phyloP scores from a whole-genome alignment of 2,797 vertebrate species.

The Leptoclinus maculatus region DNA sequence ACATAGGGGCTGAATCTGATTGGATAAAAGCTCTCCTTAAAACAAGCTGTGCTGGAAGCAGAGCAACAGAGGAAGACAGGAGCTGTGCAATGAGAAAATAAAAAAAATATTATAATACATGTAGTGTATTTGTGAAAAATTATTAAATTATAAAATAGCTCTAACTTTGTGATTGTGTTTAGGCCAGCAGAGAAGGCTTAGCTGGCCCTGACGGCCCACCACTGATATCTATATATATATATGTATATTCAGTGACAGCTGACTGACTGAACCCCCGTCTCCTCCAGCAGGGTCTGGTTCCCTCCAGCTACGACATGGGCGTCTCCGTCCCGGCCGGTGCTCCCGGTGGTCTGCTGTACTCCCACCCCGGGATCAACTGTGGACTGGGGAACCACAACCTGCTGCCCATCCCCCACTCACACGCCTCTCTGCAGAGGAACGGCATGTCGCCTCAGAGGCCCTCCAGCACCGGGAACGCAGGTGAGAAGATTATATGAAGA shows the following conservation, averaged over 20 bases:
- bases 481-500: constrained; percentile 31
- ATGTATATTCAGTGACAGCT: no score
- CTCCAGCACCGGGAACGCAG: constrained; percentile 87
- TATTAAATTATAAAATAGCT: no score
- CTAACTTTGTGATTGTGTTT: no score
- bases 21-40: no score
- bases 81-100: no score
- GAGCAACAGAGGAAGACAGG: no score
- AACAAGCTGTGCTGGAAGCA: no score
- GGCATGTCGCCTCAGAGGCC: constrained; percentile 94
- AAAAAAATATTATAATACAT: no score
- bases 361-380: constrained; percentile 89
- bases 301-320: constrained; percentile 95
- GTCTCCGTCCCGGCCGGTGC: constrained; percentile 90
- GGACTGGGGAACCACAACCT: constrained; percentile 91
- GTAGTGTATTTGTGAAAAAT: no score
- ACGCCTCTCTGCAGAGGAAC: constrained; percentile 92
- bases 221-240: not conserved
- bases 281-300: constrained; percentile 88
- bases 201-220: no score
- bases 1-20: no score
- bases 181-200: no score
- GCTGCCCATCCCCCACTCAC: constrained; percentile 86
- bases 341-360: constrained; percentile 91
- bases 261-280: not conserved